Evolutionary conservation across 2,888 invertebrate genomes (phyloP).

Genomic region (Desoria tigrina): DNA sequence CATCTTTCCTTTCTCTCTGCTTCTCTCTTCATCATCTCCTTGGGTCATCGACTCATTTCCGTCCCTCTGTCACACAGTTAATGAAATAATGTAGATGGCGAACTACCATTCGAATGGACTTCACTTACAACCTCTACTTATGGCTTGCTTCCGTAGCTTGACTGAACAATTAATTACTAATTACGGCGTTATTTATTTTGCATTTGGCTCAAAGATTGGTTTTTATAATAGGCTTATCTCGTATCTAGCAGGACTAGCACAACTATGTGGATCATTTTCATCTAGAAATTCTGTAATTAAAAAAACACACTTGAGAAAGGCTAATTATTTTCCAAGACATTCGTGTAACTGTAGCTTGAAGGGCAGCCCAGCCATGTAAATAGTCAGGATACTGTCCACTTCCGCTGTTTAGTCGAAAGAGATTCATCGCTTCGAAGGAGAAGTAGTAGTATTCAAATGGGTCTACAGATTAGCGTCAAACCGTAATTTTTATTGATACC

Average conservation of each 20-base stretch:
- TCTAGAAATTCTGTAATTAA: background rate
- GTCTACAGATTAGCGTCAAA: constrained; percentile 65
- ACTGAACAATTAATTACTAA: constrained; percentile 28
- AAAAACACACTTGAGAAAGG: constrained; percentile 69
- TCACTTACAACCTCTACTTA: constrained; percentile 78
- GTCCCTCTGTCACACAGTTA: constrained; percentile 70
- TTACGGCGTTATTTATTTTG: background rate
- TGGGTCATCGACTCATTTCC: too few species aligned
- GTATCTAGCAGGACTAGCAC: constrained; percentile 6
- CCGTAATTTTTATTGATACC: too few species aligned
- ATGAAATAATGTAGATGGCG: constrained; percentile 88
- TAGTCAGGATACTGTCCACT: constrained; percentile 41
- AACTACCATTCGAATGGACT: constrained; percentile 80
- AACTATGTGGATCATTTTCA: background rate
- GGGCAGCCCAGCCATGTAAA: constrained; percentile 59
- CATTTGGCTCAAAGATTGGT: background rate
- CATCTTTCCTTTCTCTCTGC: too few species aligned
- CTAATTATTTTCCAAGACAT: constrained; percentile 71
- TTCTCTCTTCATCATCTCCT: too few species aligned
- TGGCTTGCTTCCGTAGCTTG: constrained; percentile 55
- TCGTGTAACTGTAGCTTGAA: constrained; percentile 74
- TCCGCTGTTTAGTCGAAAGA: constrained; percentile 54
- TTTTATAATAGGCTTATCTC: background rate
- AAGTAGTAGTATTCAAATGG: constrained; percentile 91
- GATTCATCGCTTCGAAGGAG: constrained; percentile 77